Base-by-base conservation (phyloP, 2,888 invertebrate genomes). In the Pyrochroa serraticornis region DNA sequence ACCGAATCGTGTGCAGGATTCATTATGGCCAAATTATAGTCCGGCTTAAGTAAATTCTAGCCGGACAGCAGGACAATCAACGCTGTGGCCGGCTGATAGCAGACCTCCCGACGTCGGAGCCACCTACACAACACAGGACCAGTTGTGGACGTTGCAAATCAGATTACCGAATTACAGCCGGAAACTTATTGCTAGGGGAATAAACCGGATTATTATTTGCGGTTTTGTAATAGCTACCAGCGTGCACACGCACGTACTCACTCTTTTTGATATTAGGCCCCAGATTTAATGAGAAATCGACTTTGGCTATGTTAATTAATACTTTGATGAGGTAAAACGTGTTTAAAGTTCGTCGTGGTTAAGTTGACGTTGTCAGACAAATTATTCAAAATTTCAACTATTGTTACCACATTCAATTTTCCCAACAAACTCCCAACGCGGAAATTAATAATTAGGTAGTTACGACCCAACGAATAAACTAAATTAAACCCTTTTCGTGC, bases 1-100 rank as follows among this genome's bases (percentile, higher is more conserved):
- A 56, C 56, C 50, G 56, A 56, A 50, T 56, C 56, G 56, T 56
- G 56, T 56, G 45, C 50, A 45, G 56, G 56, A 49, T 56, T 56
- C 56, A 56, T 56, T 50, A 56, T 45, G 56, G 14, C 49, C 56
- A 44, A 56, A 56, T 55, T 55, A 56, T 45, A 56, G 56, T 44
- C 50, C 56, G 43, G 56, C 56, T 56, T 50, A 50, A 56, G 56
- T 56, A 56, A 56, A 56, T 56, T 49, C 39, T 44, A 36, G 37
- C 44, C 32, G 49, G 22, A 22, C 22, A 37, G 49, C 44, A 49
- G 44, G 49, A 55, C 55, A 55, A 53, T 53, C 53, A 53, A 32
- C 53, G 45, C 36, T 51, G 42, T 35, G 30, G 38, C 39, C 9
- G 13, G 8, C 38, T 37, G 49, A 49, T 49, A 38, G 22, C 22